Percentiles rank a stretch among this genome's conserved stretches.
phyloP scores from a whole-genome alignment of 2,888 invertebrate genomes.

The Metallyticus violacea region DNA sequence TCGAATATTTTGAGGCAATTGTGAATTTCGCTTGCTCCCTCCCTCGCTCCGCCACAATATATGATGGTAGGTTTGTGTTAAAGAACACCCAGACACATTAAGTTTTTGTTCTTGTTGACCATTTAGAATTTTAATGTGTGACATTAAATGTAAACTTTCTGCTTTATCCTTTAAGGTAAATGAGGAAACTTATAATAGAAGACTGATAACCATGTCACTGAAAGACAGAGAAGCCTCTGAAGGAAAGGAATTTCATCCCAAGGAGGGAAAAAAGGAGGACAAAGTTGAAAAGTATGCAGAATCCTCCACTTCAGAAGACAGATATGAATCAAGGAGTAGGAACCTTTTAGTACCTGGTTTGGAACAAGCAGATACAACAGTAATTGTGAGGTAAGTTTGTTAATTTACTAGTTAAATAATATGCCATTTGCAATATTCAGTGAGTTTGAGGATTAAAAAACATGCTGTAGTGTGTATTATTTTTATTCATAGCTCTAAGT shows the following conservation, averaged over 20 bases:
- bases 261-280: slow-evolving; percentile 24
- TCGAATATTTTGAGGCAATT: no score
- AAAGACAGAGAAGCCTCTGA: slow-evolving; percentile 40
- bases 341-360: slow-evolving; percentile 42
- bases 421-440: no score
- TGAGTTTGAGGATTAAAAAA: no score
- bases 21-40: no score
- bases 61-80: no score
- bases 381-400: slow-evolving; percentile 41
- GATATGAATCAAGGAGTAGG: slow-evolving; percentile 17
- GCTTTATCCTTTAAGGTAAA: slow-evolving; percentile 50
- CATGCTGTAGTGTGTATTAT: no score
- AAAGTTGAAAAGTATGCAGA: slow-evolving; percentile 25
- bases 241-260: slow-evolving; percentile 35
- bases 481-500: no score
- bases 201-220: slow-evolving; percentile 70
- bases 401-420: no score
- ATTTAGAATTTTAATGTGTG: no score
- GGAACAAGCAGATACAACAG: slow-evolving; percentile 43
- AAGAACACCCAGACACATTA: no score
- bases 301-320: neutral
- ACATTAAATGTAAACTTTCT: neutral
- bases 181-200: slow-evolving; percentile 77
- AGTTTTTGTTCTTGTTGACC: no score
- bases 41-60: no score